Conservation (phyloP, 1,140 invertebrate genomes). For the Samia ricini region DNA sequence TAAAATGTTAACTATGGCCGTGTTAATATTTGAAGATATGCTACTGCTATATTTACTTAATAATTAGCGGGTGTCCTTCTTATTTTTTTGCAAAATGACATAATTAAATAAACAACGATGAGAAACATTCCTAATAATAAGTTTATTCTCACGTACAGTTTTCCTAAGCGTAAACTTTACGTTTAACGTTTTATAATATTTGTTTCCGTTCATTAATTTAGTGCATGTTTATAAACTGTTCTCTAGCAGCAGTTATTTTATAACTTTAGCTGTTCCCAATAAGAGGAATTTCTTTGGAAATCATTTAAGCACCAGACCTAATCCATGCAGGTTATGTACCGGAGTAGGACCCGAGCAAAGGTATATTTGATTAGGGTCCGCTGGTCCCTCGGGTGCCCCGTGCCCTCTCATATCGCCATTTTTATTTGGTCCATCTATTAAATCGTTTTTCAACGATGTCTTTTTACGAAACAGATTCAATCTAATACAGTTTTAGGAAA, state of each 20-base stretch:
- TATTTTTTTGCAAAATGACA: no score
- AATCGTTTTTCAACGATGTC: constrained; percentile 8
- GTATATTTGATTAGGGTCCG: constrained; percentile 10
- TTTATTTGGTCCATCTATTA: constrained; percentile 11
- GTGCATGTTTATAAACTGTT: no score
- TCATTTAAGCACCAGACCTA: constrained; percentile 4
- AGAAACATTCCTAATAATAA: no score
- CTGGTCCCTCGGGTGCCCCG: neutral
- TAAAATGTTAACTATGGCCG: no score
- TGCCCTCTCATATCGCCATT: constrained; percentile 1
- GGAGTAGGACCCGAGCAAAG: neutral
- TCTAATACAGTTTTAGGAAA: neutral
- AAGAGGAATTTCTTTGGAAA: neutral
- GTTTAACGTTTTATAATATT: no score
- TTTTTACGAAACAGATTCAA: constrained; percentile 1
- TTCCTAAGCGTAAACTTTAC: no score
- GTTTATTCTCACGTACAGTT: no score
- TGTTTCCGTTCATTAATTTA: no score
- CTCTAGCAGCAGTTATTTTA: neutral
- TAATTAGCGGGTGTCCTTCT: no score
- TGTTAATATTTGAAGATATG: no score
- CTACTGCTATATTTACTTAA: no score
- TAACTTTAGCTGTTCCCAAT: neutral
- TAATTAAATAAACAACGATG: no score
- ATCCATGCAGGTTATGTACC: neutral